phyloP scores from a whole-genome alignment of 2,888 invertebrate genomes.

The Lissocephala sabroskyi region DNA sequence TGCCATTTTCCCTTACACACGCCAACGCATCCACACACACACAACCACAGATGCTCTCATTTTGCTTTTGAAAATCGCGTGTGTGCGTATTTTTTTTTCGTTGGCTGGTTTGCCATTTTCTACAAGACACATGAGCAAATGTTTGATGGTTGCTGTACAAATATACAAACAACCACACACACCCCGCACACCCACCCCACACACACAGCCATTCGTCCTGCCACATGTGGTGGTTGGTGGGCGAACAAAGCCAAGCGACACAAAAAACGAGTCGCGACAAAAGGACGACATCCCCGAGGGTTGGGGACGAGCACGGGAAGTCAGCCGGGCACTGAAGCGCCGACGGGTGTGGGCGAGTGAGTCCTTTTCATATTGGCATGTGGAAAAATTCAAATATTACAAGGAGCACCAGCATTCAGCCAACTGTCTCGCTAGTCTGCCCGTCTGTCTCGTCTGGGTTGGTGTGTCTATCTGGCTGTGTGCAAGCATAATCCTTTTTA shows the following conservation, averaged over 20 bases:
- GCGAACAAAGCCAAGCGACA: constrained; percentile 46
- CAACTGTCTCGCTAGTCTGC: too few relatives aligned
- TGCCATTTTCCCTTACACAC: constrained; percentile 21
- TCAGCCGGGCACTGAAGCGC: too few relatives aligned
- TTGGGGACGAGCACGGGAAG: background rate
- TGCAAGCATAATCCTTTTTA: constrained; percentile 63
- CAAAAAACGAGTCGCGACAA: constrained; percentile 3
- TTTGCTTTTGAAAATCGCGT: too few relatives aligned
- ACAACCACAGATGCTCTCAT: constrained; percentile 4
- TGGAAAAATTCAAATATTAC: constrained; percentile 60
- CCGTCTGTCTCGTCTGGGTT: constrained; percentile 2
- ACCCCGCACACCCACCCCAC: constrained; percentile 16
- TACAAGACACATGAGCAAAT: constrained; percentile 49
- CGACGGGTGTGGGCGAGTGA: constrained; percentile 4
- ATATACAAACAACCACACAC: constrained; percentile 51
- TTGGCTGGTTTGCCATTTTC: constrained; percentile 13
- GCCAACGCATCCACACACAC: constrained; percentile 8
- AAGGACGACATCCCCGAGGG: too few relatives aligned
- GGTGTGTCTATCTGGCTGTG: constrained; percentile 37
- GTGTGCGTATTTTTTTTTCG: constrained; percentile 30
- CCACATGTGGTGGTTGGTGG: constrained; percentile 12
- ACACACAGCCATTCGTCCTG: constrained; percentile 3
- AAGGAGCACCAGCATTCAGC: too few relatives aligned
- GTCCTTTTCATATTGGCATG: constrained; percentile 59
- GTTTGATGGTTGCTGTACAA: constrained; percentile 69